Conservation (phyloP, 2,113 vertebrate species). For the Laticauda colubrina region DNA sequence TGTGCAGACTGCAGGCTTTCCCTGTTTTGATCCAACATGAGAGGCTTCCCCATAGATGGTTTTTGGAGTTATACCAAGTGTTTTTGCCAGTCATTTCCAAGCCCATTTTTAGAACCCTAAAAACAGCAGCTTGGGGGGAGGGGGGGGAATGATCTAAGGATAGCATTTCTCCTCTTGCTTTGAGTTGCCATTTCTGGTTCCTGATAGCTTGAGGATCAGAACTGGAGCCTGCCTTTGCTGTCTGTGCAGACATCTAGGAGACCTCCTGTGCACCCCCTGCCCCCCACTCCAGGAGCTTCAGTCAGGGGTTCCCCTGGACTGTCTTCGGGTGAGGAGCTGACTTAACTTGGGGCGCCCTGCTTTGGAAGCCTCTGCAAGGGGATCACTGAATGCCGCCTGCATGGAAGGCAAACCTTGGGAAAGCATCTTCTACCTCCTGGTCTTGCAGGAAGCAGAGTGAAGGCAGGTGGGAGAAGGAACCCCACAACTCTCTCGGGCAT, state of each 20-base stretch:
- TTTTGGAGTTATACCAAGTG: not conserved
- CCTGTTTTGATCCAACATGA: too few species aligned
- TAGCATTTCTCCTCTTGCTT: not conserved
- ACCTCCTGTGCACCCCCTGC: too few species aligned
- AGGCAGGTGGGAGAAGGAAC: not conserved
- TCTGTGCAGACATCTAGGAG: not conserved
- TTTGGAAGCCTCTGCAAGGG: not conserved
- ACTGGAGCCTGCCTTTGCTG: not conserved
- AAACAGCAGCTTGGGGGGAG: not conserved
- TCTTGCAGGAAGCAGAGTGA: not conserved
- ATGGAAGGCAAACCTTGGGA: rapidly evolving
- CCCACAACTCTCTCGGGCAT: not conserved
- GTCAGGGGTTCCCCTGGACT: not conserved
- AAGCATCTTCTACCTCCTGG: rapidly evolving
- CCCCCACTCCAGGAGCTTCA: too few species aligned
- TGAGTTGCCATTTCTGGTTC: not conserved
- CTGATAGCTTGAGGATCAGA: not conserved
- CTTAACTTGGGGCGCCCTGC: not conserved
- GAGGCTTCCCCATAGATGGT: not conserved
- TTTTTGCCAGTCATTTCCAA: not conserved
- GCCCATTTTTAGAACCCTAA: not conserved
- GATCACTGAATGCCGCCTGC: not conserved
- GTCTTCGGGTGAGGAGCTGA: not conserved
- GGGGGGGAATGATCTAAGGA: too few species aligned
- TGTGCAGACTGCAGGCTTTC: not conserved